A percentile compares a stretch with the other conserved stretches of the same genome.
These are phyloP conservation scores for Plusia festucae DNA, from an alignment of 2,888 invertebrate species.

Conservation along the genomic window DNA sequence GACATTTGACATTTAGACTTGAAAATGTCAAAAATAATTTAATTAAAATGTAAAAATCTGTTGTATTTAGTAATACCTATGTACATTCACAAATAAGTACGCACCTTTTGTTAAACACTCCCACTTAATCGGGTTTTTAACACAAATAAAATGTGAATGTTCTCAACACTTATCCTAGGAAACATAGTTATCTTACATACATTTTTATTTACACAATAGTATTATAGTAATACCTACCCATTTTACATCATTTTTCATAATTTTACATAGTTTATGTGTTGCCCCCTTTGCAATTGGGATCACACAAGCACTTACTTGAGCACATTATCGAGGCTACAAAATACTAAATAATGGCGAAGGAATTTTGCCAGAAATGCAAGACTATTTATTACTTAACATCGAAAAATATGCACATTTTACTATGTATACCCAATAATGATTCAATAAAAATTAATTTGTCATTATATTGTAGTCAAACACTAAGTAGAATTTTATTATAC, in stretches of 20 bases:
- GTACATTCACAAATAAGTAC: conserved; percentile 56
- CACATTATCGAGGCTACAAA: conserved; percentile 31
- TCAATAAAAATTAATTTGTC: conserved; percentile 22
- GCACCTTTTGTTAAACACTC: conserved; percentile 42
- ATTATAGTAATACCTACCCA: conserved; percentile 52
- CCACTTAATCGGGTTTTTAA: conserved; percentile 56
- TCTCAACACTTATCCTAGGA: conserved; percentile 79
- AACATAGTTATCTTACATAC: conserved; percentile 70
- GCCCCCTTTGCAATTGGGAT: conserved; percentile 43
- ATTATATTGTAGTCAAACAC: conserved; percentile 17
- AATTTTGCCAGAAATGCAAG: conserved; percentile 13
- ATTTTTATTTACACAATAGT: conserved; percentile 72
- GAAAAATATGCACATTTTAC: conserved; percentile 34
- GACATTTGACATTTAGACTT: conserved; percentile 20
- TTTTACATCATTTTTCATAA: conserved; percentile 34
- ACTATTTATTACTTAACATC: conserved; percentile 18
- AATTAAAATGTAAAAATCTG: conserved; percentile 16
- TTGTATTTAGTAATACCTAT: conserved; percentile 26
- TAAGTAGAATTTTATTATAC: conserved; percentile 32
- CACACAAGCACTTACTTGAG: conserved; percentile 30
- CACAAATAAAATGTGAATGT: conserved; percentile 82
- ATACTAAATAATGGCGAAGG: conserved; percentile 18
- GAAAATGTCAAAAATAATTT: conserved; percentile 28
- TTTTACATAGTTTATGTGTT: conserved; percentile 22
- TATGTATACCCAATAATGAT: conserved; percentile 13